Evolutionary conservation across 2,113 vertebrate genomes (phyloP).

Genomic region (Erythrolamprus reginae): DNA sequence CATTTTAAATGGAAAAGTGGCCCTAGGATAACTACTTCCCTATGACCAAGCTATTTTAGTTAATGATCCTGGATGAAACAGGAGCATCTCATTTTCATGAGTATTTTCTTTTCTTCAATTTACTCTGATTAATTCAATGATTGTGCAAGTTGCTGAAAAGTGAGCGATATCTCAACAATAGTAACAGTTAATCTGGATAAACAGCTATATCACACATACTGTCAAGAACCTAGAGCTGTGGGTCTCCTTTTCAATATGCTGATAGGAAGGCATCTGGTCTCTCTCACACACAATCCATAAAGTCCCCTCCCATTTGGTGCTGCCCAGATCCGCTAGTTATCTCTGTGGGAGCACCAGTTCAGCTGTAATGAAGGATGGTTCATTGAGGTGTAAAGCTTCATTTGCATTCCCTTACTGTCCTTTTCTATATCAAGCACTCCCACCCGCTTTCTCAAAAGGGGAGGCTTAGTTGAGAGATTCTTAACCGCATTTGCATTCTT

Average conservation of each 20-base stretch:
- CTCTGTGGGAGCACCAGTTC: background rate
- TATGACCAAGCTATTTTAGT: background rate
- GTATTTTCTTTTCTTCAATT: background rate
- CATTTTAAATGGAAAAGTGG: background rate
- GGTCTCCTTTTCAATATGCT: background rate
- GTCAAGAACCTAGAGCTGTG: background rate
- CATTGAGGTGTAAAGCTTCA: slow-evolving; percentile 33
- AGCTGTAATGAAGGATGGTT: background rate
- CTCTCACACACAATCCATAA: background rate
- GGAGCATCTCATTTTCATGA: background rate
- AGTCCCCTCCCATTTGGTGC: background rate
- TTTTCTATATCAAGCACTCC: slow-evolving; percentile 37
- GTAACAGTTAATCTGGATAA: background rate
- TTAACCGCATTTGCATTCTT: slow-evolving; percentile 62
- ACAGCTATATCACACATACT: background rate
- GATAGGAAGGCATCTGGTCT: background rate
- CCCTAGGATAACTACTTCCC: background rate
- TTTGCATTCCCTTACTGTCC: slow-evolving; percentile 43
- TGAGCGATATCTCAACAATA: background rate
- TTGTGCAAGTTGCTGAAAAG: background rate
- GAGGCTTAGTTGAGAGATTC: slow-evolving; percentile 51
- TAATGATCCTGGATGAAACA: background rate
- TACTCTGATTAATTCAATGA: background rate
- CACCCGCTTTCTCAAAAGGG: slow-evolving; percentile 43
- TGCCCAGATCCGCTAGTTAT: background rate